phyloP scores from a whole-genome alignment of 2,113 vertebrate species.

The Hypanus sabinus region DNA sequence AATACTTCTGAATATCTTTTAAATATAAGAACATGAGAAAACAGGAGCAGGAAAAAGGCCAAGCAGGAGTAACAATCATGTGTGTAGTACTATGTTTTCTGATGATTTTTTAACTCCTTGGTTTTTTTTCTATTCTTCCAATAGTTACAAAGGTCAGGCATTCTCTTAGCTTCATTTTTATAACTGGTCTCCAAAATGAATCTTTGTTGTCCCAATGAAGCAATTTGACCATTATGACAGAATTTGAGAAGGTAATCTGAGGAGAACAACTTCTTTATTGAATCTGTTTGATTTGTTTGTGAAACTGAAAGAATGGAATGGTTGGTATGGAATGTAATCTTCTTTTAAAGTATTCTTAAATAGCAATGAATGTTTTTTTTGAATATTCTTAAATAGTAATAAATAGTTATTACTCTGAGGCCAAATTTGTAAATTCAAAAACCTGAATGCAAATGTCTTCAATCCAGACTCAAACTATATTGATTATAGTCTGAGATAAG shows the following conservation, averaged over 20 bases:
- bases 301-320: background rate
- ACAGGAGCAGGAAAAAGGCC: background rate
- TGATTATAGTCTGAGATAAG: background rate
- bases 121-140: background rate
- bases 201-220: background rate
- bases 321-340: too few relatives aligned
- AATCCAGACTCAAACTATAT: background rate
- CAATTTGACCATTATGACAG: background rate
- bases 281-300: background rate
- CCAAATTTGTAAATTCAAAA: background rate
- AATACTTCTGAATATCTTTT: background rate
- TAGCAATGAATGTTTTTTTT: background rate
- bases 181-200: background rate
- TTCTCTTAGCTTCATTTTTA: background rate
- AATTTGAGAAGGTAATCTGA: background rate
- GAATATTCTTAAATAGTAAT: background rate
- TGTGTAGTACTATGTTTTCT: background rate
- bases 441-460: background rate
- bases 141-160: background rate
- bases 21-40: too few relatives aligned
- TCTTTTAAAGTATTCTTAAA: background rate
- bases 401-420: background rate
- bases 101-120: background rate
- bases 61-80: background rate
- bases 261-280: background rate